Evolutionary conservation across 2,797 vertebrate genomes (phyloP), one percentile per base, ranked within the genome.

Genomic region (Halcyon leucocephala): DNA sequence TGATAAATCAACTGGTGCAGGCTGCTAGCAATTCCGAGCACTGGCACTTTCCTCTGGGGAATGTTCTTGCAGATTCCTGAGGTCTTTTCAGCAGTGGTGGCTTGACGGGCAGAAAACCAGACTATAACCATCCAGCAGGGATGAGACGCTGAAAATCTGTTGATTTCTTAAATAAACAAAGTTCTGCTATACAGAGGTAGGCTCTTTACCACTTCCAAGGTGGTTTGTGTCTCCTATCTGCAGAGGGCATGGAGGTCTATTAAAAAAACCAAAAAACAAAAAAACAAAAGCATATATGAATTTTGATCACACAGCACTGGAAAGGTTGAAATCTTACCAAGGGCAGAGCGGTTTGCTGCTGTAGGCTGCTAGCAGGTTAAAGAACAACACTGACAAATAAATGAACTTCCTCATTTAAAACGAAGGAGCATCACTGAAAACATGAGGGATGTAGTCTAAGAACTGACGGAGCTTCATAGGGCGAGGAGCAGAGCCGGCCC

Each of bases 371-470:
- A 88, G 52, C 64, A 91, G 65, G 80, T 71, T 74, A 71, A 86
- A 91, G 72, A 86, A 74, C 51, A 66, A 19, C 25, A 41, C 44
- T 91, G 77, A 91, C 57, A 83, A 91, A 91, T 92, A 67, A 73
- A 95, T 94, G 61, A 91, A 19, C 22, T 7, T 49, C 52, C 2
- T 58, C 16, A 26, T 74, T 80, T 82, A 60, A 55, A 91, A 60
- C 4, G 35, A 42, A 86, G 29, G 33, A 71, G 21, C 52, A 8
- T 35, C 71, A 42, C 55, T 77, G 79, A 60, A 69, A 62, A 8
- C 67, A 14, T 3, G 16, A 88, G 17, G 2, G 5, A 29, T 1
- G 6, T 21, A 79, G 71, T 81, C 78, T 14, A 17, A 66, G 81
- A 70, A 35, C 3, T 21, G 74, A 44, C 18, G 0, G 2, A 60